Evolutionary conservation across 1,140 invertebrate species (phyloP).

Genomic region (Ips nitidus): DNA sequence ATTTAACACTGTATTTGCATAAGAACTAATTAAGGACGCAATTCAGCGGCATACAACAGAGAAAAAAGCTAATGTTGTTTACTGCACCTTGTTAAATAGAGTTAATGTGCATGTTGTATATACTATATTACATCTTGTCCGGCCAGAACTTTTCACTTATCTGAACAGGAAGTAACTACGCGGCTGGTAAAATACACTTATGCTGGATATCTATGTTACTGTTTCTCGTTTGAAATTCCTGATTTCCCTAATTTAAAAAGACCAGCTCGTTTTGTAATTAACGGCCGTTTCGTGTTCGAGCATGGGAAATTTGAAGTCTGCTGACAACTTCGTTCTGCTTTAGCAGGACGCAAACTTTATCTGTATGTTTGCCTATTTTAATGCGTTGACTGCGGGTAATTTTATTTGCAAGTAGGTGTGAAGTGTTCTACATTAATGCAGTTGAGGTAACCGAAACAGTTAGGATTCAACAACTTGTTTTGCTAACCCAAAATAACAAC

Average conservation of each 20-base stretch:
- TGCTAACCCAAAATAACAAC: too few relatives aligned
- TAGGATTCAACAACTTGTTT: too few relatives aligned
- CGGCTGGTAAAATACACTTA: constrained; percentile 32
- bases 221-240: constrained; percentile 27
- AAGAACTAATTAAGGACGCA: constrained; percentile 34
- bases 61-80: constrained; percentile 31
- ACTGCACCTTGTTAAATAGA: constrained; percentile 35
- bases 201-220: constrained; percentile 34
- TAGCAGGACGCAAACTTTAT: too few relatives aligned
- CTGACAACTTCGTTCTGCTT: too few relatives aligned
- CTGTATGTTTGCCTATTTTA: too few relatives aligned
- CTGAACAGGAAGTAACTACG: constrained; percentile 34
- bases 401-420: too few relatives aligned
- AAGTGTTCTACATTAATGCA: too few relatives aligned
- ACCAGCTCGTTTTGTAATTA: too few relatives aligned
- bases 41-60: constrained; percentile 14
- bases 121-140: constrained; percentile 38
- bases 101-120: constrained; percentile 38
- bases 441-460: too few relatives aligned
- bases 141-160: constrained; percentile 36
- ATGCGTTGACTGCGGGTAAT: too few relatives aligned
- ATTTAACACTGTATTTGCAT: constrained; percentile 31
- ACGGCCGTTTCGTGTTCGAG: too few relatives aligned
- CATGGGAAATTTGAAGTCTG: too few relatives aligned
- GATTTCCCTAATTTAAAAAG: constrained; percentile 7